phyloP scores from a whole-genome alignment of 2,113 vertebrate species.

The Pelobates fuscus region DNA sequence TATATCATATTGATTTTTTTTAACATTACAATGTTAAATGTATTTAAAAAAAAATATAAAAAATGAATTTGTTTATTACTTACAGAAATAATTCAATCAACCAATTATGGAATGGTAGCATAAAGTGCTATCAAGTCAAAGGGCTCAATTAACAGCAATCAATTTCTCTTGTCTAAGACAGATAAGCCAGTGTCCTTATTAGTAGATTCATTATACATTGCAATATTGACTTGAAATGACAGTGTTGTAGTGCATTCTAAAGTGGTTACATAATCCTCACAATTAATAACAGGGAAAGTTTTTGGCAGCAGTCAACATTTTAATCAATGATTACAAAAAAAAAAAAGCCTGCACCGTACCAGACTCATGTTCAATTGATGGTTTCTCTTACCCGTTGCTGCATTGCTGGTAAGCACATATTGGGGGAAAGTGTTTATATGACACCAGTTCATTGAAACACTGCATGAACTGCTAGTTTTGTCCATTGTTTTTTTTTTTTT shows the following conservation, averaged over 20 bases:
- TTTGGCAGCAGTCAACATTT: slow-evolving; percentile 16
- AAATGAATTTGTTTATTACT: background rate
- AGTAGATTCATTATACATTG: slow-evolving; percentile 39
- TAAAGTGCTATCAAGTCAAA: slow-evolving; percentile 27
- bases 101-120: background rate
- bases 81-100: background rate
- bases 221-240: slow-evolving; percentile 37
- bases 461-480: too few species aligned
- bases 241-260: slow-evolving; percentile 15
- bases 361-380: background rate
- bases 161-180: slow-evolving; percentile 35
- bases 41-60: too few species aligned
- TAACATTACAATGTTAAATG: too few species aligned
- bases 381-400: background rate
- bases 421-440: too few species aligned
- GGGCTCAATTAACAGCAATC: slow-evolving; percentile 43
- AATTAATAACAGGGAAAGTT: slow-evolving; percentile 21
- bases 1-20: too few species aligned
- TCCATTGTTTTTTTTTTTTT: too few species aligned
- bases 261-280: slow-evolving; percentile 26
- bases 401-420: too few species aligned
- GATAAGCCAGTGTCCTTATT: slow-evolving; percentile 44
- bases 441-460: too few species aligned
- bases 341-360: background rate
- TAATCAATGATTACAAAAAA: slow-evolving; percentile 37